These are phyloP conservation scores for Ploceus nigricollis DNA, from an alignment of 2,113 vertebrate species.

Conservation along the genomic window DNA sequence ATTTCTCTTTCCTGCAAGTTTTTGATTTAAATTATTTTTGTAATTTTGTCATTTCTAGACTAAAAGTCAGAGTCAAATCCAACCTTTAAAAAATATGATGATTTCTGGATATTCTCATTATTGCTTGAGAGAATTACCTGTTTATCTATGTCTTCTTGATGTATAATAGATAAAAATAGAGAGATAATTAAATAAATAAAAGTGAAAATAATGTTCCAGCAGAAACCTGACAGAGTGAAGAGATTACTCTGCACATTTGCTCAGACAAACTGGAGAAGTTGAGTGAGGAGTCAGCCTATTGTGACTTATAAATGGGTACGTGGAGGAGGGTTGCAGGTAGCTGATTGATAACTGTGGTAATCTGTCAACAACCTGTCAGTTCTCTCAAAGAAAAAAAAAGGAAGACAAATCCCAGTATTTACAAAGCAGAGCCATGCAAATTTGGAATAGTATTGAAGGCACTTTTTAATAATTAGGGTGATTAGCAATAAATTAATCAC, in stretches of 20 bases:
- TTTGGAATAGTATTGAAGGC: background rate
- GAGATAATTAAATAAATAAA: background rate
- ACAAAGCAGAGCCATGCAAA: background rate
- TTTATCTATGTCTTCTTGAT: background rate
- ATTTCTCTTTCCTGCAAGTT: background rate
- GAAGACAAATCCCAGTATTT: background rate
- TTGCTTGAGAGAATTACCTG: background rate
- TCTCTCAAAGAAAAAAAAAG: background rate
- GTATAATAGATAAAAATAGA: background rate
- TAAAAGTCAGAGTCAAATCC: background rate
- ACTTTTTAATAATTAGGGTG: background rate
- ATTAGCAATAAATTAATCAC: background rate
- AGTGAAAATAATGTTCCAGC: background rate
- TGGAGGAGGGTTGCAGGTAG: background rate
- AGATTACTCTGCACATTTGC: background rate
- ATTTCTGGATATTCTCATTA: background rate
- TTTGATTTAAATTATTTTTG: background rate
- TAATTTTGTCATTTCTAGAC: background rate
- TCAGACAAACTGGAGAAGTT: background rate
- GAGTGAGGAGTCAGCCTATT: background rate
- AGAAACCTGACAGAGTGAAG: background rate
- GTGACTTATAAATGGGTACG: background rate
- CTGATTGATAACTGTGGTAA: background rate
- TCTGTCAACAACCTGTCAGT: background rate
- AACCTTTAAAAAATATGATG: background rate